Base-by-base conservation (phyloP, 2,888 invertebrate genomes). In the Uropetala carovei region DNA sequence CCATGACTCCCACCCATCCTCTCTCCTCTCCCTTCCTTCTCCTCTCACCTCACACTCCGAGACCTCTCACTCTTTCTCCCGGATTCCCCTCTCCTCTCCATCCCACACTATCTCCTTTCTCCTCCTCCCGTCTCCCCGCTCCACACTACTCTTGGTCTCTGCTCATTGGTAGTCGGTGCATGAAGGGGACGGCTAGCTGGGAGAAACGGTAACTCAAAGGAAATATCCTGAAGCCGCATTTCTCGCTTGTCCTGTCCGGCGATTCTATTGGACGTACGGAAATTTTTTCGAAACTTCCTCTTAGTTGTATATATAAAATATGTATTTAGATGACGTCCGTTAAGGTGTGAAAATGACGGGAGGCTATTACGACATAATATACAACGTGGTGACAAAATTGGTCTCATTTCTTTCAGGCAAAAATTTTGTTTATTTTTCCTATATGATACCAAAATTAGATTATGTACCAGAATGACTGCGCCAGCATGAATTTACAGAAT, bases 191-290 rank as follows among this genome's bases (percentile, higher is more conserved):
- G 89, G 89, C 89, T 89, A 64, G 89, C 89, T 68, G 60, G 30
- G 60, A 64, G 64, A 43, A 64, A 89, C 60, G 89, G 89, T 89
- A 89, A 89, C 89, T 89, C 89, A 89, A 89, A 89, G 89, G 89
- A 89, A 89, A 89, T 89, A 89, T 64, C 89, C 89, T 64, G 27
- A 43, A 60, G 64, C 89, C 64, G 89, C 64, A 89, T 89, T 89
- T 89, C 89, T 89, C 89, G 89, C 89, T 64, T 68, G 89, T 89
- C 43, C 89, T 75, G 75, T 75, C 64, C 64, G 30, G 89, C 89
- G 64, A 89, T 89, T 89, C 64, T 64, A 89, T 83, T 83, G 83
- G 56, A 43, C 43, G 43, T 75, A 27, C 75, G 75, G 75, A 22
- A 22, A 75, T 75, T 75, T 27, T 3, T 75, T 27, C 16, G 22